phyloP scores from a whole-genome alignment of 2,113 vertebrate species.

The Spilogale gracilis region DNA sequence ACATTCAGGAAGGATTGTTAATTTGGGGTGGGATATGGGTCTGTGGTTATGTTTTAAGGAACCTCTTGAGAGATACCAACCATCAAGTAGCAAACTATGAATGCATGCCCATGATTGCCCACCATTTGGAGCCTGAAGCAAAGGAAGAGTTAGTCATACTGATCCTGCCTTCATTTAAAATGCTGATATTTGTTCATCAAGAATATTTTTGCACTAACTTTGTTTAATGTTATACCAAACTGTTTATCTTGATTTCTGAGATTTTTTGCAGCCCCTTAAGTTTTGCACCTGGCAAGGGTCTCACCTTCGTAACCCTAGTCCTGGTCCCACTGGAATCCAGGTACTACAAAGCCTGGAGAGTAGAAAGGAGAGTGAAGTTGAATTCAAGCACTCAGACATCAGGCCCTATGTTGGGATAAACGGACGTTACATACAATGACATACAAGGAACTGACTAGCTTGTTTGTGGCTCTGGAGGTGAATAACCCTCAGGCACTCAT shows the following conservation, averaged over 20 bases:
- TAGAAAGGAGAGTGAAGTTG: neutral
- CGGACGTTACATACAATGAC: neutral
- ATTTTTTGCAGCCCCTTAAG: neutral
- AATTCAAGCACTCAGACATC: neutral
- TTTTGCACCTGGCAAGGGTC: neutral
- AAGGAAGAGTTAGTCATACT: neutral
- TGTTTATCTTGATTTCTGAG: neutral
- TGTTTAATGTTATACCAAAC: neutral
- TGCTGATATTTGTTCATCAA: neutral
- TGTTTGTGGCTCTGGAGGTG: too few relatives aligned
- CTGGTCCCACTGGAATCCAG: neutral
- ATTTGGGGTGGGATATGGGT: neutral
- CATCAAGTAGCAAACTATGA: neutral
- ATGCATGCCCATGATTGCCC: too few relatives aligned
- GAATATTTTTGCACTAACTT: neutral
- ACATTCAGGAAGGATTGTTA: neutral
- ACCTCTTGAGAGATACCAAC: neutral
- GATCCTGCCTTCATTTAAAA: neutral
- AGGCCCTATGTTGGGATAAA: neutral
- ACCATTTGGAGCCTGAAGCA: neutral
- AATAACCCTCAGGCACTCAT: neutral
- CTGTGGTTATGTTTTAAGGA: neutral
- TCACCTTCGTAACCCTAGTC: neutral
- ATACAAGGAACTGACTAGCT: neutral
- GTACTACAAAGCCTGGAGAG: neutral